phyloP scores from a whole-genome alignment of 2,797 vertebrate species.

The Anableps anableps region DNA sequence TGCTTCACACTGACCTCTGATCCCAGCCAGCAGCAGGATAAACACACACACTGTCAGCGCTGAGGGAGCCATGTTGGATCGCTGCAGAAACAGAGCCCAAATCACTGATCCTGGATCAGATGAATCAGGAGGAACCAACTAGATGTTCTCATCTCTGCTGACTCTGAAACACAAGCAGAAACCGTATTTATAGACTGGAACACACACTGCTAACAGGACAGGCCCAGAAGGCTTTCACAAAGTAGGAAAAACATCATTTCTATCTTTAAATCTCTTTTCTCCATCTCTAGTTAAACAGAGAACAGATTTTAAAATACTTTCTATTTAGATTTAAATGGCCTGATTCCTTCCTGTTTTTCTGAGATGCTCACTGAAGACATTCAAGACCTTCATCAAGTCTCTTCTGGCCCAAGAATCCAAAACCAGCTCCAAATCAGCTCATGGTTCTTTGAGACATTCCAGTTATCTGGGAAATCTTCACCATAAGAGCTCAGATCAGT shows the following conservation, averaged over 20 bases:
- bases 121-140: not conserved
- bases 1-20: constrained; percentile 44
- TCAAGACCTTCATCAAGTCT: no score
- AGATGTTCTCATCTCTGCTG: not conserved
- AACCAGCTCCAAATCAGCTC: no score
- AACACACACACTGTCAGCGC: constrained; percentile 19
- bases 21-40: constrained; percentile 50
- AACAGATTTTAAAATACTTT: not conserved
- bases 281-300: not conserved
- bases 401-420: no score
- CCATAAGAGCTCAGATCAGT: no score
- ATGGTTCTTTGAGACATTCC: no score
- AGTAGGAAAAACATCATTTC: not conserved
- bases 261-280: not conserved
- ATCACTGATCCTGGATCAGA: constrained; percentile 32
- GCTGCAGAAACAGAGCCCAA: not conserved
- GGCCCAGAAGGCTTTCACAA: not conserved
- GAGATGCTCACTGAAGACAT: no score
- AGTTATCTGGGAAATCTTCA: no score
- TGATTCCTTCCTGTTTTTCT: no score
- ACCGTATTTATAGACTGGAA: not conserved
- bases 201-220: not conserved
- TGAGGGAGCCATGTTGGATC: constrained; percentile 43
- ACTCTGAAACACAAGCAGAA: constrained; percentile 6
- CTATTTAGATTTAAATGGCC: not conserved